Evolutionary conservation across 2,888 invertebrate genomes (phyloP).

Genomic region (Pristionchus entomophagus): DNA sequence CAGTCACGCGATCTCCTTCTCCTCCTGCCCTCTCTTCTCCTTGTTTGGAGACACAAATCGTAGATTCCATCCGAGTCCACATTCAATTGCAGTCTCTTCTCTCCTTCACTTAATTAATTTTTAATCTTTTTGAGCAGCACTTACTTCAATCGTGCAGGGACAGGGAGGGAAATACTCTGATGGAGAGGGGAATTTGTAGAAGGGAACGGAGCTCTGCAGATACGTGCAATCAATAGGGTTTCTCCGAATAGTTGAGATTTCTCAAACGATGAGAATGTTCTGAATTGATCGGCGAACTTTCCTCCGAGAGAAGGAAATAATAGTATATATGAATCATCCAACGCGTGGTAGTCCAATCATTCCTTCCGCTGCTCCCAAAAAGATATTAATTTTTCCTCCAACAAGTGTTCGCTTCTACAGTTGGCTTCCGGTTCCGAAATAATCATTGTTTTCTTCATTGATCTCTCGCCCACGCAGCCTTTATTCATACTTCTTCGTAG

Average conservation of each 20-base stretch:
- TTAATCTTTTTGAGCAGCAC: slow-evolving; percentile 35
- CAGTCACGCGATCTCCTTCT: not conserved
- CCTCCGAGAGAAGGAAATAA: not conserved
- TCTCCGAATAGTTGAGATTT: not conserved
- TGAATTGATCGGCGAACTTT: not conserved
- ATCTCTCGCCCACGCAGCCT: too few relatives aligned
- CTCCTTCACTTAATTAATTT: slow-evolving; percentile 27
- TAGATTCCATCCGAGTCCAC: not conserved
- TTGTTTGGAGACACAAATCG: too few relatives aligned
- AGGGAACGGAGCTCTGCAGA: not conserved
- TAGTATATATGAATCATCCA: not conserved
- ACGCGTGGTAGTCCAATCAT: not conserved
- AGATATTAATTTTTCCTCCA: too few relatives aligned
- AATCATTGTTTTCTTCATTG: too few relatives aligned
- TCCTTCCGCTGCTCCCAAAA: not conserved
- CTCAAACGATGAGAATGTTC: not conserved
- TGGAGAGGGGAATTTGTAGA: not conserved
- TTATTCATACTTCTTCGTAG: too few relatives aligned
- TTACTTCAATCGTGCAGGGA: not conserved
- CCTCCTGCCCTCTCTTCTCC: not conserved
- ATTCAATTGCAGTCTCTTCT: not conserved
- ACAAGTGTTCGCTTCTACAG: too few relatives aligned
- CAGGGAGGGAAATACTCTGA: not conserved
- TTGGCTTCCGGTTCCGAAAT: too few relatives aligned
- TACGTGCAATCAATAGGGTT: too few relatives aligned